phyloP scores from a whole-genome alignment of 2,888 invertebrate genomes.

The Nineta flava region DNA sequence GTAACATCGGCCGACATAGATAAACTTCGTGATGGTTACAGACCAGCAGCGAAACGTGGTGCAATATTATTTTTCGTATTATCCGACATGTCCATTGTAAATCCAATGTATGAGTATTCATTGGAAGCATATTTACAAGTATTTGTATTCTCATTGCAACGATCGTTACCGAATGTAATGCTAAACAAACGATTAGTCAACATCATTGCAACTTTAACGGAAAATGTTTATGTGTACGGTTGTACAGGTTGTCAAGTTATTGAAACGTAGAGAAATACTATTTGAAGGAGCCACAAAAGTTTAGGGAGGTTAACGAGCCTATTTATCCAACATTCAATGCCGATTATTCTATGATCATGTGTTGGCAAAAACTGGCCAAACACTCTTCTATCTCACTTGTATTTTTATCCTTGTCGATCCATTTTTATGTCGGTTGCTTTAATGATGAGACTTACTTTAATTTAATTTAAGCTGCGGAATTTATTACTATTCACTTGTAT shows the following conservation, averaged over 20 bases:
- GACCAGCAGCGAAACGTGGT: slow-evolving; percentile 70
- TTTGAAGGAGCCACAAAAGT: neutral
- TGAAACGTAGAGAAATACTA: neutral
- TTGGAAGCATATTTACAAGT: slow-evolving; percentile 71
- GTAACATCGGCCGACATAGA: slow-evolving; percentile 71
- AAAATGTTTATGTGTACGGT: slow-evolving; percentile 80
- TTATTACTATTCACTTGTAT: too few species aligned
- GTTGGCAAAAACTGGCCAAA: too few species aligned
- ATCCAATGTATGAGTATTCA: slow-evolving; percentile 87
- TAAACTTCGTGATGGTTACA: slow-evolving; percentile 65
- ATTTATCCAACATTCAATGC: too few species aligned
- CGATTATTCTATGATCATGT: too few species aligned
- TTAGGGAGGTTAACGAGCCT: too few species aligned
- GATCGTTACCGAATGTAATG: slow-evolving; percentile 69
- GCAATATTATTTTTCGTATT: slow-evolving; percentile 83
- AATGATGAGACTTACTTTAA: too few species aligned
- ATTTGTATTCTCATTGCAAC: slow-evolving; percentile 63
- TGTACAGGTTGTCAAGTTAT: slow-evolving; percentile 51
- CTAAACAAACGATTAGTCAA: slow-evolving; percentile 56
- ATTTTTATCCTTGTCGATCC: too few species aligned
- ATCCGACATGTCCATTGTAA: slow-evolving; percentile 77
- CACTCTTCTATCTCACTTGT: too few species aligned
- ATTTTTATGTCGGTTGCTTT: too few species aligned
- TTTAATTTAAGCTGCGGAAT: too few species aligned
- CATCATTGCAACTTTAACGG: slow-evolving; percentile 71